These are phyloP conservation scores for Gadopsis bispinosus DNA, from an alignment of 2,797 vertebrate species.

Conservation along the genomic window DNA sequence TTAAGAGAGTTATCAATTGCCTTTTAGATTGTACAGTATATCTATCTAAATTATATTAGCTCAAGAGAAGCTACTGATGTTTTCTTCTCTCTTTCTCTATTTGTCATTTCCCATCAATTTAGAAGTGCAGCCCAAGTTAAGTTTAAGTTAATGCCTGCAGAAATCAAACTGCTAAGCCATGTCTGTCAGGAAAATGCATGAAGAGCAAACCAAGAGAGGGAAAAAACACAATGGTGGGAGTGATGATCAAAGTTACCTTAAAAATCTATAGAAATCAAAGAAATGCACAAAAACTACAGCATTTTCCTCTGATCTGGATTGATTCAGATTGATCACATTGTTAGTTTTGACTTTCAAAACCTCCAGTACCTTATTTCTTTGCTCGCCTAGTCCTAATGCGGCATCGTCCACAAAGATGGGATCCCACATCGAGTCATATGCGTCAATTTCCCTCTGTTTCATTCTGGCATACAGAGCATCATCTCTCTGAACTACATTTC, in stretches of 20 bases:
- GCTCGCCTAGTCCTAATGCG: constrained; percentile 90
- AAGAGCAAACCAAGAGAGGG: constrained; percentile 87
- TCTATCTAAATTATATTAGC: constrained; percentile 50
- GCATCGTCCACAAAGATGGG: constrained; percentile 91
- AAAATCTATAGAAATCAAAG: constrained; percentile 84
- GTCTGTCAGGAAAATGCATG: constrained; percentile 86
- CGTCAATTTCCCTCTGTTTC: constrained; percentile 92
- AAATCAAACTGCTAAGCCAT: constrained; percentile 80
- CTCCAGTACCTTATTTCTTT: constrained; percentile 91
- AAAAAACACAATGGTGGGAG: constrained; percentile 87
- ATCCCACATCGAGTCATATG: constrained; percentile 91
- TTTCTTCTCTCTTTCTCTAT: constrained; percentile 60
- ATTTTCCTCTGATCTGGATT: constrained; percentile 86
- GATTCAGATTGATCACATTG: constrained; percentile 87
- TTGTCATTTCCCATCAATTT: constrained; percentile 64
- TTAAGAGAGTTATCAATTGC: constrained; percentile 65
- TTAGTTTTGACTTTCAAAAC: constrained; percentile 86
- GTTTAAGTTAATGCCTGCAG: constrained; percentile 69
- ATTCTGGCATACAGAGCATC: constrained; percentile 92
- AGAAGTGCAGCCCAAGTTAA: constrained; percentile 54
- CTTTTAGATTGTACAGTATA: constrained; percentile 51
- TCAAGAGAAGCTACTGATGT: constrained; percentile 54
- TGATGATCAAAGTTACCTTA: constrained; percentile 87
- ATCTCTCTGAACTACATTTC: constrained; percentile 92
- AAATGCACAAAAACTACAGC: constrained; percentile 85